Base-by-base conservation (phyloP, 2,113 vertebrate genomes). In the Pterocles burchelli region DNA sequence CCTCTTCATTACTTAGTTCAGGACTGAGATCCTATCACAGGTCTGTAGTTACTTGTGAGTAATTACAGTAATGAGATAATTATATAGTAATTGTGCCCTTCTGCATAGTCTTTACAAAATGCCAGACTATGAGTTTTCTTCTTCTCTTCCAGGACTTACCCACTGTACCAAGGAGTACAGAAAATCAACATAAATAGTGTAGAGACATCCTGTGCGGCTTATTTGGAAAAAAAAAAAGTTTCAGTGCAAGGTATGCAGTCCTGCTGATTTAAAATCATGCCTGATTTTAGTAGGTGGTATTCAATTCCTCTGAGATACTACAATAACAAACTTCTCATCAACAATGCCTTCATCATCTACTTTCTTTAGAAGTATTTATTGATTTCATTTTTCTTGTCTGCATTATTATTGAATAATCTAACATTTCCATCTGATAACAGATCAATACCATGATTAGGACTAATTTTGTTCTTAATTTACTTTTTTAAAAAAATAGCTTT, bases 291-390 rank as follows among this genome's bases (percentile, higher is more conserved):
- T 49, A 72, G 48, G 48, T 82, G 52, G 26, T 85, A 65, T 91
- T 90, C 75, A 78, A 91, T 41, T 92, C 62, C 63, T 84, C 80
- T 85, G 61, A 84, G 77, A 33, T 67, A 51, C 13, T 70, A 16
- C 22, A 49, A 62, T 51, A 92, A 90, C 33, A 91, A 88, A 55
- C 38, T 74, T 58, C n/a, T 84, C 92, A 93, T 90, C 55, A 89
- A 59, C 38, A 70, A 88, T 26, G 41, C 86, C 80, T 86, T 84
- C 58, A 82, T 92, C 70, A 87, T 57, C 65, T 63, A 48, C 14
- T 75, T 84, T 82, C 38, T 66, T 84, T 20, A 70, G 72, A 79
- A 93, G 61, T 87, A 87, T 75, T 81, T 74, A 96, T 96, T 91
- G 94, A 91, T 92, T 92, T 78, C 7, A 55, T 57, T 84, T 79